Base-by-base conservation (phyloP, 2,888 invertebrate genomes). In the Aleiodes testaceus region DNA sequence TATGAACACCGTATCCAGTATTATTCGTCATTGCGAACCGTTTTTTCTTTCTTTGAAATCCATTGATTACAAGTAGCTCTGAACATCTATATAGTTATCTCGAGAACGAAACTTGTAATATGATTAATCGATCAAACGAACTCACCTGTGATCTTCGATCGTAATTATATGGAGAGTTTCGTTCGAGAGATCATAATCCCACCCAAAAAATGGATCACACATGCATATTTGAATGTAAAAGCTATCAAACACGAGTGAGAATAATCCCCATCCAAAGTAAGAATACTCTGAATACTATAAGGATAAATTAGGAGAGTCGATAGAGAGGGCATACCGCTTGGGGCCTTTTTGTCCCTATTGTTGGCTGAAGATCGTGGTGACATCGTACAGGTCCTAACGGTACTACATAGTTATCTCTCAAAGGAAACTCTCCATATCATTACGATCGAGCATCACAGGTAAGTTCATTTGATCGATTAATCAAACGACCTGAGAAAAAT, bases 381-480 rank as follows among this genome's bases (percentile, higher is more conserved):
- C 26, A 26, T 26, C 26, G 26, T 26, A 26, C 3, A 5, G 26
- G 26, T 5, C 3, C 26, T 26, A 26, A 26, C 26, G 26, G 26
- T 26, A 26, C 26, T 26, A 26, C 26, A 26, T 26, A 26, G 26
- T 26, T 26, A 66, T 66, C 50, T 66, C 66, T 66, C 52, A 52
- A 66, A 66, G 52, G 52, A 66, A 36, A 42, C 52, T 50, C 52
- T 66, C n/a, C 66, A 18, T 66, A 66, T 66, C 52, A 66, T 66
- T n/a, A 5, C 36, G 52, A 66, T 66, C 52, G n/a, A 66, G 42
- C 66, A 7, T 66, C 52, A 20, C 26, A 7, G 42, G 50, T n/a
- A 36, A 36, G 36, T 36, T 66, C 50, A 42, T 66, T 66, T 66
- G 52, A 66, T 52, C 66, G 47, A 26, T 6, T n/a, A 36, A 36